Conservation (phyloP, 2,888 invertebrate genomes). For the Caenorhabditis virilis region DNA sequence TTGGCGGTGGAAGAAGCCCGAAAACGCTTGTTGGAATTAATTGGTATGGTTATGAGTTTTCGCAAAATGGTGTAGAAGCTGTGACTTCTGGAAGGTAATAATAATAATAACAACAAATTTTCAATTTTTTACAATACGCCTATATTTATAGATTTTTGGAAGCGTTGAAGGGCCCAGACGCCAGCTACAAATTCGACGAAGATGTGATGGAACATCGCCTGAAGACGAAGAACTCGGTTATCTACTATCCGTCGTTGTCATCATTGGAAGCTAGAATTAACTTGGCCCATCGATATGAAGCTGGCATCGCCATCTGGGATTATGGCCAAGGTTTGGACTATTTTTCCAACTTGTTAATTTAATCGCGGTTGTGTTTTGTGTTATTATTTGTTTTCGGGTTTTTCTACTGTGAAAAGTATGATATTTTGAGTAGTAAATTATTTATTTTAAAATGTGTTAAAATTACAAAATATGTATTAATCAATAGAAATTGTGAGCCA, state of each 20-base stretch:
- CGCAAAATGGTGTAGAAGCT: conserved; percentile 29
- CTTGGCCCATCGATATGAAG: conserved; percentile 49
- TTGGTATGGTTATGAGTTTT: conserved; percentile 55
- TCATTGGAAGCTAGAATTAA: conserved; percentile 56
- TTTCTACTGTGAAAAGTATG: no score
- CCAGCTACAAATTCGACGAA: conserved; percentile 50
- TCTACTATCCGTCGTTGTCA: conserved; percentile 56
- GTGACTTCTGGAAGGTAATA: conserved; percentile 35
- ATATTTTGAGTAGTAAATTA: no score
- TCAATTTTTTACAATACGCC: no score
- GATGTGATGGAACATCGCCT: conserved; percentile 50
- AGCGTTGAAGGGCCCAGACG: conserved; percentile 29
- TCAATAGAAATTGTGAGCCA: no score
- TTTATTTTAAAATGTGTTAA: no score
- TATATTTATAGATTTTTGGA: conserved; percentile 58
- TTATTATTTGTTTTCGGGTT: no score
- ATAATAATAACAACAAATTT: no score
- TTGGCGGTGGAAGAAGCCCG: neutral
- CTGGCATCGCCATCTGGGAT: conserved; percentile 65
- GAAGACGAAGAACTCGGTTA: conserved; percentile 1
- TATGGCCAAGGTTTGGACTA: conserved; percentile 63
- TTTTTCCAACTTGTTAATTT: conserved; percentile 22
- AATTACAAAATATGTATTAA: no score
- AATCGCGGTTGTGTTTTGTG: no score
- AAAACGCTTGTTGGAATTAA: conserved; percentile 59